These are phyloP conservation scores for Chironex yamaguchii DNA, from an alignment of 30 jellyfish, hydroid and myxozoan species.

Conservation along the genomic window DNA sequence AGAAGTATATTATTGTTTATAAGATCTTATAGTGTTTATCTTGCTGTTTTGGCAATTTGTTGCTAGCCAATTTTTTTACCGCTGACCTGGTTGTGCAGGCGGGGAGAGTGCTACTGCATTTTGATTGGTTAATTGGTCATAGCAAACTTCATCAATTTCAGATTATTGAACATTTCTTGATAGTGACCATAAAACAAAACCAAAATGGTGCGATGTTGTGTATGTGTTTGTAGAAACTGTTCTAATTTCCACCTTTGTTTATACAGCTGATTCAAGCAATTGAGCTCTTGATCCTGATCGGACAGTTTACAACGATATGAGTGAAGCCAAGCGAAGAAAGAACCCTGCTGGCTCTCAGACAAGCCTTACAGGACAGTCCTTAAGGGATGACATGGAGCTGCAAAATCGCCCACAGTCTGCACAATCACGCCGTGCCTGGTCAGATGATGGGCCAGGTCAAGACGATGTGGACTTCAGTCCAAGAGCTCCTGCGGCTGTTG, in stretches of 20 bases:
- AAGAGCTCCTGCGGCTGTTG: slow-evolving; percentile 91
- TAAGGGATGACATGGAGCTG: slow-evolving; percentile 88
- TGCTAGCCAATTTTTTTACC: too few relatives aligned
- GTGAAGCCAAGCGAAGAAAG: slow-evolving; percentile 84
- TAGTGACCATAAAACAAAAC: too few relatives aligned
- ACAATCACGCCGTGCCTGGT: slow-evolving; percentile 83
- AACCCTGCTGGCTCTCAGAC: slow-evolving; percentile 90
- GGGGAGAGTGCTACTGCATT: background rate
- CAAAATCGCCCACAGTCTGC: slow-evolving; percentile 79
- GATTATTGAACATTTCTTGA: too few relatives aligned
- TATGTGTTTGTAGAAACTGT: too few relatives aligned
- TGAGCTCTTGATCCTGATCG: background rate
- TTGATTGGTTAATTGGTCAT: background rate
- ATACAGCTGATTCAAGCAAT: background rate
- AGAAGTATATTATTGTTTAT: too few relatives aligned
- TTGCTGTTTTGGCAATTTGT: too few relatives aligned
- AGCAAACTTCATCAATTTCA: too few relatives aligned
- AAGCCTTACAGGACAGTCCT: slow-evolving; percentile 85
- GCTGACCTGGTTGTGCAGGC: background rate
- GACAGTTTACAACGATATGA: slow-evolving; percentile 42
- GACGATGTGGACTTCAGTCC: slow-evolving; percentile 97
- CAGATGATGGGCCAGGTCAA: slow-evolving; percentile 97
- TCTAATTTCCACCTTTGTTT: too few relatives aligned
- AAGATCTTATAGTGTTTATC: too few relatives aligned
- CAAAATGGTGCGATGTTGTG: background rate